Conservation (phyloP, 2,888 invertebrate species). For the Geophilus truncorum region DNA sequence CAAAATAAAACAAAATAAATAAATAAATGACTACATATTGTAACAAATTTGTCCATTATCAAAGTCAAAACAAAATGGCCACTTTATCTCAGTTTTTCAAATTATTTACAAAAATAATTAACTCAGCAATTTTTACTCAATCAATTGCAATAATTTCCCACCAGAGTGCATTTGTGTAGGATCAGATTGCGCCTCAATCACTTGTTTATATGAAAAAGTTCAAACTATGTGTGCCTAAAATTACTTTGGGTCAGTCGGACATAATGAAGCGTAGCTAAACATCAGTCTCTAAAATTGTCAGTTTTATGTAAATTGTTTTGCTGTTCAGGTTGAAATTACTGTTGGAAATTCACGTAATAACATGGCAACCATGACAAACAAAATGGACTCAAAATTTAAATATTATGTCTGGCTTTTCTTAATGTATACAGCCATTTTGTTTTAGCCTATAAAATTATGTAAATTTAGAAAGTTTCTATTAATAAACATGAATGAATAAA, state of each 20-base stretch:
- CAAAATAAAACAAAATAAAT: no score
- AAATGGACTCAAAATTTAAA: no score
- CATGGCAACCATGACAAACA: background rate
- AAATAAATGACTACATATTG: background rate
- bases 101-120: background rate
- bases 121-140: background rate
- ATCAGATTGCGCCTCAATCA: background rate
- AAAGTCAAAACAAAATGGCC: background rate
- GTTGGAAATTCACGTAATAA: no score
- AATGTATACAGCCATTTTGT: background rate
- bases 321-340: no score
- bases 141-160: background rate
- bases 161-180: background rate
- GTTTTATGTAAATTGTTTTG: no score
- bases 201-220: background rate
- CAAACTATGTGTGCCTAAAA: background rate
- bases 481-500: background rate
- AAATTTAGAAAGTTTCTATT: background rate
- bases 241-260: background rate
- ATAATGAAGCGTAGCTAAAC: background rate
- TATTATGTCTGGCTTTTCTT: background rate
- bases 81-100: background rate
- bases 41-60: background rate
- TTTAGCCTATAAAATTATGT: background rate
- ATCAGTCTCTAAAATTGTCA: background rate